Percentiles rank a stretch among this genome's conserved stretches.
Conservation (phyloP, 2,797 vertebrate species). For the Naso thynnoides region DNA sequence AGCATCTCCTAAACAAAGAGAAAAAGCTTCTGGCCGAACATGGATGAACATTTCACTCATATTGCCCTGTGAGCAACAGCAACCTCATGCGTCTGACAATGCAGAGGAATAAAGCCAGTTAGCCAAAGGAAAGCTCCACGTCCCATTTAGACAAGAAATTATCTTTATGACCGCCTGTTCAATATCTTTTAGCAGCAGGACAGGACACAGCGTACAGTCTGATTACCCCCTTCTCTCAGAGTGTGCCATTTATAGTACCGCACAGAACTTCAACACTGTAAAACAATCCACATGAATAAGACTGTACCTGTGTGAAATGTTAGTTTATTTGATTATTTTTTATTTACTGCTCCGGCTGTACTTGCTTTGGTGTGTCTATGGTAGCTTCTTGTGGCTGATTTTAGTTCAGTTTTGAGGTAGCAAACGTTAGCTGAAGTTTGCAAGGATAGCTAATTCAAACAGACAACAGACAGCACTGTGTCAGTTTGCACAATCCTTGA, state of each 20-base stretch:
- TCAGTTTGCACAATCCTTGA: neutral
- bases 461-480: neutral
- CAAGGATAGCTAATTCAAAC: neutral
- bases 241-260: neutral
- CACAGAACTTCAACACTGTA: neutral
- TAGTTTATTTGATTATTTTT: no score
- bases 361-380: neutral
- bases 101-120: conserved; percentile 57
- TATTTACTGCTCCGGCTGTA: neutral
- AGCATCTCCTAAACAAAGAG: conserved; percentile 44
- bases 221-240: neutral
- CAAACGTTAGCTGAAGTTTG: neutral
- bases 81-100: conserved; percentile 62
- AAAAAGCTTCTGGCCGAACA: conserved; percentile 38
- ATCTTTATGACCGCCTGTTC: conserved; percentile 49
- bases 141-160: conserved; percentile 59
- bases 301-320: neutral
- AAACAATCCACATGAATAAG: neutral
- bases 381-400: neutral
- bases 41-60: conserved; percentile 60
- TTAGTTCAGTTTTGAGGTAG: neutral
- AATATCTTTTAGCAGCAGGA: neutral
- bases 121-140: conserved; percentile 35
- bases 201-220: neutral
- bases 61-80: conserved; percentile 48